A percentile compares a stretch with the other conserved stretches of the same genome.
phyloP scores from a whole-genome alignment of 2,113 vertebrate species.

The Dipodomys stephensi region DNA sequence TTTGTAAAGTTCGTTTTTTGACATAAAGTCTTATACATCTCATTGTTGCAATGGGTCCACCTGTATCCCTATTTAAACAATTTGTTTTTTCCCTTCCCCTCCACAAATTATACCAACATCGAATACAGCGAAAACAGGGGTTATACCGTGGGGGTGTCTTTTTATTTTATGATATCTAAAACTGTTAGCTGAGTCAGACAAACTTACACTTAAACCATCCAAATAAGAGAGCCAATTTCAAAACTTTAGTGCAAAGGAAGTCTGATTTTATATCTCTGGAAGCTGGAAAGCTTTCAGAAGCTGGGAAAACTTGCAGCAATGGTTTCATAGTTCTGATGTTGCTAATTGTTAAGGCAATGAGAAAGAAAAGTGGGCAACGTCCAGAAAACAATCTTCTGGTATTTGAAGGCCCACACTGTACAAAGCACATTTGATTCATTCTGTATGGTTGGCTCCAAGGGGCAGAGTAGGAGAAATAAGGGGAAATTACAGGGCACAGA shows the following conservation, averaged over 20 bases:
- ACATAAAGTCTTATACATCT: too few relatives aligned
- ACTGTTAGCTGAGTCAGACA: not conserved
- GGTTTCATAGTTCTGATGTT: not conserved
- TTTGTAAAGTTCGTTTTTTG: too few relatives aligned
- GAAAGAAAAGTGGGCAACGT: not conserved
- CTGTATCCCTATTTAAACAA: too few relatives aligned
- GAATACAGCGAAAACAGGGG: too few relatives aligned
- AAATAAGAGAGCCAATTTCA: not conserved
- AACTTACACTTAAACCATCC: not conserved
- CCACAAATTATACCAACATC: too few relatives aligned
- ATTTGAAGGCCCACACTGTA: not conserved
- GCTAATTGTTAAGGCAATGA: not conserved
- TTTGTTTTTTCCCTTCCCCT: too few relatives aligned
- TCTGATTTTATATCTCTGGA: not conserved
- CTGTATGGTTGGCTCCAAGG: not conserved
- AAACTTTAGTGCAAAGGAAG: not conserved
- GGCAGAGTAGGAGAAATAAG: not conserved
- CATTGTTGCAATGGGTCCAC: too few relatives aligned
- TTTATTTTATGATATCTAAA: slow-evolving; percentile 25
- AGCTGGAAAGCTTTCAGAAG: not conserved
- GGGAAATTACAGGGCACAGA: not conserved
- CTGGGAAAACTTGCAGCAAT: not conserved
- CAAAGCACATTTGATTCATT: not conserved
- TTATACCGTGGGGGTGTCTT: not conserved
- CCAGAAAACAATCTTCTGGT: not conserved